Percentiles rank a stretch among this genome's conserved stretches.
Evolutionary conservation across 1,140 invertebrate species (phyloP).

Genomic region (Wiebesia pumilae): DNA sequence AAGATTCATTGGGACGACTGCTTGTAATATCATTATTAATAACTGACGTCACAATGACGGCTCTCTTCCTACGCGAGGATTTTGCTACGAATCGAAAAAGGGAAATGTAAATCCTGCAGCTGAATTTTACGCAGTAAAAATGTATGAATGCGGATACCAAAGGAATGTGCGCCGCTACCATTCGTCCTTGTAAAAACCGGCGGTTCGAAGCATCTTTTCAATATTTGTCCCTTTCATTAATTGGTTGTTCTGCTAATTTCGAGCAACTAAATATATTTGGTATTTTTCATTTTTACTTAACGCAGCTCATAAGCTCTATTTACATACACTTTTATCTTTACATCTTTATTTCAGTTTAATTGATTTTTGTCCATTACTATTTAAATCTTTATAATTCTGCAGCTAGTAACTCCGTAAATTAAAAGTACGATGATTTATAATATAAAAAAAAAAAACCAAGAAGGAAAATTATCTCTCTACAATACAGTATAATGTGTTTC

Average conservation of each 20-base stretch:
- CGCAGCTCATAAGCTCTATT: not conserved
- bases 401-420: too few species aligned
- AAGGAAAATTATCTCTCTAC: too few species aligned
- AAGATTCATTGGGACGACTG: slow-evolving; percentile 27
- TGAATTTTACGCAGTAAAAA: not conserved
- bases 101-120: not conserved
- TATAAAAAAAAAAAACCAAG: too few species aligned
- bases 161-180: not conserved
- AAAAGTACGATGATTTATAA: too few species aligned
- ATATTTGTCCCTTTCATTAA: not conserved
- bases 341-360: not conserved
- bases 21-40: slow-evolving; percentile 53
- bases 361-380: not conserved
- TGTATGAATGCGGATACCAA: not conserved
- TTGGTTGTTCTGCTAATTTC: not conserved
- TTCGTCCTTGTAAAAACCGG: not conserved
- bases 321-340: not conserved
- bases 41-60: slow-evolving; percentile 18
- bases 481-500: too few species aligned
- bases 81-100: not conserved
- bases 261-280: not conserved
- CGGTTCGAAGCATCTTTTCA: not conserved
- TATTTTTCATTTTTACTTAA: not conserved
- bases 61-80: not conserved
- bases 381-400: not conserved